These are phyloP conservation scores for Ichneumoninae sp. DNA, from an alignment of 2,888 invertebrate genomes.

Conservation along the genomic window DNA sequence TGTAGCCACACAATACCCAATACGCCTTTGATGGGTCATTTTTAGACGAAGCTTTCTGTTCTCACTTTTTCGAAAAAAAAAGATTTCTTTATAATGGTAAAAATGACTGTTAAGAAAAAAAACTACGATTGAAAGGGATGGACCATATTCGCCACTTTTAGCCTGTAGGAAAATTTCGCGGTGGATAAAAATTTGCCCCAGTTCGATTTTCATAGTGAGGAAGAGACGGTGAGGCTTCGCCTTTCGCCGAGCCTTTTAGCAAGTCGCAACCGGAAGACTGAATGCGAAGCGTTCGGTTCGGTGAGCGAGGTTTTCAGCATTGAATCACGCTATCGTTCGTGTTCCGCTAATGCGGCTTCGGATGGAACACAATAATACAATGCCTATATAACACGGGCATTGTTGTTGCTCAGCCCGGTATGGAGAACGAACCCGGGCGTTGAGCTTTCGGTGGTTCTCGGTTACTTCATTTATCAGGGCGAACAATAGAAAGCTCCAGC, in stretches of 20 bases:
- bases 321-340: constrained; percentile 70
- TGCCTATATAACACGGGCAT: constrained; percentile 69
- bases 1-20: too few relatives aligned
- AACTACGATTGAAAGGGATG: too few relatives aligned
- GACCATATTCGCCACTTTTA: too few relatives aligned
- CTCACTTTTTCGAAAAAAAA: too few relatives aligned
- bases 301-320: constrained; percentile 70
- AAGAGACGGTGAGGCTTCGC: background rate
- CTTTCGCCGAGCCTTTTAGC: background rate
- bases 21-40: too few relatives aligned
- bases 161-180: background rate
- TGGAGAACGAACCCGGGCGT: constrained; percentile 55
- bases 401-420: constrained; percentile 23
- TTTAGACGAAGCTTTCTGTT: too few relatives aligned
- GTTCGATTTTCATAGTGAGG: background rate
- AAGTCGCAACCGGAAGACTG: constrained; percentile 3
- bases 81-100: too few relatives aligned
- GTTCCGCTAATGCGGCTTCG: background rate
- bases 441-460: constrained; percentile 68
- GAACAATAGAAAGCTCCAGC: constrained; percentile 74
- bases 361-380: constrained; percentile 72
- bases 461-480: constrained; percentile 81
- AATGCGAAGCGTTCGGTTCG: constrained; percentile 14
- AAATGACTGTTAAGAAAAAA: too few relatives aligned
- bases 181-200: background rate